Evolutionary conservation across 2,797 vertebrate species (phyloP).

Genomic region (Etheostoma perlongum): DNA sequence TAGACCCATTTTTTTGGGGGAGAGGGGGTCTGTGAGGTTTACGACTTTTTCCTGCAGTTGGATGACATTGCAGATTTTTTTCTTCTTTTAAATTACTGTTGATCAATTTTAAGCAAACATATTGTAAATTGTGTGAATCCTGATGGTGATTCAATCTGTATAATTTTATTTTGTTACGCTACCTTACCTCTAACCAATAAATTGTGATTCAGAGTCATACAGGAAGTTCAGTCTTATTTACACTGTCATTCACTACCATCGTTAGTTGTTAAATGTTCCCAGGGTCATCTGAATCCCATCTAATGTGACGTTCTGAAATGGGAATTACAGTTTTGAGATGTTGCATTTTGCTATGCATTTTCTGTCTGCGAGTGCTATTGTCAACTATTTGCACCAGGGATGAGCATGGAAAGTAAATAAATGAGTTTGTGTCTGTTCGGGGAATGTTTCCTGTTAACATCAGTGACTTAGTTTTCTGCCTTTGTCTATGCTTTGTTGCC

Average conservation of each 20-base stretch:
- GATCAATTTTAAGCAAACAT: no score
- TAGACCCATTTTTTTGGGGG: no score
- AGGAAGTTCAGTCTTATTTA: neutral
- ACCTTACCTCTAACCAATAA: no score
- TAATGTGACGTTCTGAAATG: neutral
- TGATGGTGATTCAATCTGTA: no score
- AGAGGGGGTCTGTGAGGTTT: no score
- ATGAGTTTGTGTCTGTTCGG: constrained; percentile 16
- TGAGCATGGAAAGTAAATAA: constrained; percentile 4
- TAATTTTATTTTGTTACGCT: no score
- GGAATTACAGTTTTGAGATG: neutral
- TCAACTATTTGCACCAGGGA: constrained; percentile 9
- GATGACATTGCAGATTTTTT: no score
- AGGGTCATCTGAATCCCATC: neutral
- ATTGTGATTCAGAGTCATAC: neutral
- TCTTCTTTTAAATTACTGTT: no score
- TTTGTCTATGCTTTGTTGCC: constrained; percentile 17
- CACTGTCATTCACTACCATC: neutral
- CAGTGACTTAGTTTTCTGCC: constrained; percentile 22
- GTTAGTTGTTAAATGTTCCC: neutral
- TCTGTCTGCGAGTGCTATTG: neutral
- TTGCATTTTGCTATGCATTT: neutral
- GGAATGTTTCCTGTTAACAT: constrained; percentile 6
- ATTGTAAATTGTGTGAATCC: no score
- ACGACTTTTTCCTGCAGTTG: no score